Conservation (phyloP, 2,888 invertebrate species). For the Xestia ashworthii region DNA sequence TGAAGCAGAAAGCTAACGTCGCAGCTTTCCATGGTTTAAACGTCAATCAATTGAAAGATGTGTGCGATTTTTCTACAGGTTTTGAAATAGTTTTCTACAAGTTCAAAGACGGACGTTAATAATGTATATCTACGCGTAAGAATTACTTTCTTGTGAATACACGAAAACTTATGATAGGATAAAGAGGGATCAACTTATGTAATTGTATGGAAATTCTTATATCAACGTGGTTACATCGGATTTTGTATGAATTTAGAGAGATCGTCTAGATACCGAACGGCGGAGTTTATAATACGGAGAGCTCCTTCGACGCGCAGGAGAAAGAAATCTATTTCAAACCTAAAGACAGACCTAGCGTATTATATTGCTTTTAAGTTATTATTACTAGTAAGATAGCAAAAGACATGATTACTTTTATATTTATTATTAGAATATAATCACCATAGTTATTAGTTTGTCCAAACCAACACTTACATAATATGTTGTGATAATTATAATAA, state of each 20-base stretch:
- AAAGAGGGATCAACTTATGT: conserved; percentile 85
- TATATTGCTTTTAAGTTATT: conserved; percentile 78
- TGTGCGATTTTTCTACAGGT: conserved; percentile 83
- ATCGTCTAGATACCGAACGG: conserved; percentile 47
- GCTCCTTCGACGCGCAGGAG: conserved; percentile 47
- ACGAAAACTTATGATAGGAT: conserved; percentile 83
- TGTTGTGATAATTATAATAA: conserved; percentile 80
- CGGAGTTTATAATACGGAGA: conserved; percentile 41
- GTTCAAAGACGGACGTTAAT: conserved; percentile 74
- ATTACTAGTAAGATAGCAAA: conserved; percentile 77
- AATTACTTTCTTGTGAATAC: conserved; percentile 76
- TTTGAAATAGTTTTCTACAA: conserved; percentile 86
- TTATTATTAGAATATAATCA: conserved; percentile 78
- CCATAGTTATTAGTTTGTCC: conserved; percentile 76
- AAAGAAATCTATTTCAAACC: conserved; percentile 88
- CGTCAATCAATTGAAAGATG: conserved; percentile 66
- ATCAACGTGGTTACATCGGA: conserved; percentile 64
- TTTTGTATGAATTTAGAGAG: conserved; percentile 61
- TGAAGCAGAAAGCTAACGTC: conserved; percentile 73
- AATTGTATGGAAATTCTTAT: conserved; percentile 74
- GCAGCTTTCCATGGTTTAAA: conserved; percentile 76
- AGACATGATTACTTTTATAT: conserved; percentile 81
- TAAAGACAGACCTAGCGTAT: conserved; percentile 83
- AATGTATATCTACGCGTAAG: conserved; percentile 76
- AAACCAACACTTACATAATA: conserved; percentile 72